Conservation (phyloP, 1,140 invertebrate genomes). For the Pantala flavescens region DNA sequence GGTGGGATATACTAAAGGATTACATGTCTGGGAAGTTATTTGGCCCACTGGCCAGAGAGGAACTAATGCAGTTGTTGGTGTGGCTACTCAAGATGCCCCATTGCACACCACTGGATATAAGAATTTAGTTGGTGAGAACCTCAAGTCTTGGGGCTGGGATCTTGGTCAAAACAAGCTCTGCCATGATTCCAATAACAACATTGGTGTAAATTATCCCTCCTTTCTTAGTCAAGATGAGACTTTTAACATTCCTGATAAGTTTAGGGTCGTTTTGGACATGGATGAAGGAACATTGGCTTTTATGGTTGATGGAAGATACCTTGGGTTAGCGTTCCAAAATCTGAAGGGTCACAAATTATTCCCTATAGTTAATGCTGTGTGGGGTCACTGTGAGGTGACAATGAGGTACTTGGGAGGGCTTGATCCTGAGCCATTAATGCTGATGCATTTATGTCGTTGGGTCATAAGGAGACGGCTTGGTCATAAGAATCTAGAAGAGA, state of each 20-base stretch:
- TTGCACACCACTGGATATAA: slow-evolving; percentile 79
- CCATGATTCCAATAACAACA: slow-evolving; percentile 82
- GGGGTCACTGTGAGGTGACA: slow-evolving; percentile 99
- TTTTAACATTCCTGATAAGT: slow-evolving; percentile 94
- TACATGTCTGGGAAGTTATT: slow-evolving; percentile 95
- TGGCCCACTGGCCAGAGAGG: slow-evolving; percentile 95
- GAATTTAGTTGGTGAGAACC: slow-evolving; percentile 64
- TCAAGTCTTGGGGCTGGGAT: slow-evolving; percentile 98
- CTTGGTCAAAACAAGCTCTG: slow-evolving; percentile 92
- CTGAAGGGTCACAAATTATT: slow-evolving; percentile 95
- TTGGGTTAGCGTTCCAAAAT: slow-evolving; percentile 93
- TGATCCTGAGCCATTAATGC: slow-evolving; percentile 74
- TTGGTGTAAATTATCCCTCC: slow-evolving; percentile 76
- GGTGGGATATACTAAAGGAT: slow-evolving; percentile 87
- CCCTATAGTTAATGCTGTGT: slow-evolving; percentile 97
- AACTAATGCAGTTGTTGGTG: slow-evolving; percentile 97
- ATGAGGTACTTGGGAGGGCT: slow-evolving; percentile 98
- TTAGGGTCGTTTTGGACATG: slow-evolving; percentile 98
- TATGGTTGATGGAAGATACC: slow-evolving; percentile 94
- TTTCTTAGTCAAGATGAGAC: slow-evolving; percentile 90
- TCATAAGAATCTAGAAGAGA: background rate
- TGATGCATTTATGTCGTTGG: background rate
- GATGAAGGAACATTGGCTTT: slow-evolving; percentile 98
- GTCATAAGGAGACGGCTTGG: background rate
- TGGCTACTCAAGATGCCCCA: slow-evolving; percentile 82